These are phyloP conservation scores for Cephalopholis sonnerati DNA, from an alignment of 2,113 vertebrate genomes.

Conservation along the genomic window DNA sequence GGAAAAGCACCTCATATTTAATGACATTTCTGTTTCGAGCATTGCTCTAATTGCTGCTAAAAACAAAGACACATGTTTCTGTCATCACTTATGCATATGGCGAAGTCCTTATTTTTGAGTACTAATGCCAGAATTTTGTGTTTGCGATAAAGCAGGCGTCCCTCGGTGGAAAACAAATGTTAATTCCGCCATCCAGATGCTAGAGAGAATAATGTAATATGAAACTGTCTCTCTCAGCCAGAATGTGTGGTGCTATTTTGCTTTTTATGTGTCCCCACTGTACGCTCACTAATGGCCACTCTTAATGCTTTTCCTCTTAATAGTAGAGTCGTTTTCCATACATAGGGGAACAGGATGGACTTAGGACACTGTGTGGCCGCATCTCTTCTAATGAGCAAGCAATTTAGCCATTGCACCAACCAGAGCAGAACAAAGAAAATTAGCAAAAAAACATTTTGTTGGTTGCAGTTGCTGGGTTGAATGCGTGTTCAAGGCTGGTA, in stretches of 20 bases:
- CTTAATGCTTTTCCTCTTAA: conserved; percentile 43
- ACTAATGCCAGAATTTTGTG: neutral
- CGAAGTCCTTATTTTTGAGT: conserved; percentile 24
- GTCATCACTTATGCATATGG: neutral
- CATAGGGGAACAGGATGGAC: conserved; percentile 38
- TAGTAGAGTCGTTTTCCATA: conserved; percentile 45
- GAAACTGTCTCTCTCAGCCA: conserved; percentile 29
- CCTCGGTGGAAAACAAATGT: conserved; percentile 41
- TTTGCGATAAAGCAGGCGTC: conserved; percentile 15
- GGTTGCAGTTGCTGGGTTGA: conserved; percentile 1
- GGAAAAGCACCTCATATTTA: conserved; percentile 10
- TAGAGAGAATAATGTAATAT: conserved; percentile 42
- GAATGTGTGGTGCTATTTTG: conserved; percentile 30
- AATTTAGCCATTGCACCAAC: conserved; percentile 46
- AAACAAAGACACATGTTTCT: neutral
- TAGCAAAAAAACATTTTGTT: conserved; percentile 11
- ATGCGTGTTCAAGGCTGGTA: conserved; percentile 5
- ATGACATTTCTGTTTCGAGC: neutral
- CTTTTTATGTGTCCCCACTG: conserved; percentile 56
- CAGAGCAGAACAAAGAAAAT: conserved; percentile 48
- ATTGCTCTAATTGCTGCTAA: conserved; percentile 11
- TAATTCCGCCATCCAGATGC: conserved; percentile 39
- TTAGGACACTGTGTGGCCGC: conserved; percentile 28
- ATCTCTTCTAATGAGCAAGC: conserved; percentile 61
- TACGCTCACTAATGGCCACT: conserved; percentile 51